Evolutionary conservation across 2,113 vertebrate genomes (phyloP).

Genomic region (Dicrurus megarhynchus): DNA sequence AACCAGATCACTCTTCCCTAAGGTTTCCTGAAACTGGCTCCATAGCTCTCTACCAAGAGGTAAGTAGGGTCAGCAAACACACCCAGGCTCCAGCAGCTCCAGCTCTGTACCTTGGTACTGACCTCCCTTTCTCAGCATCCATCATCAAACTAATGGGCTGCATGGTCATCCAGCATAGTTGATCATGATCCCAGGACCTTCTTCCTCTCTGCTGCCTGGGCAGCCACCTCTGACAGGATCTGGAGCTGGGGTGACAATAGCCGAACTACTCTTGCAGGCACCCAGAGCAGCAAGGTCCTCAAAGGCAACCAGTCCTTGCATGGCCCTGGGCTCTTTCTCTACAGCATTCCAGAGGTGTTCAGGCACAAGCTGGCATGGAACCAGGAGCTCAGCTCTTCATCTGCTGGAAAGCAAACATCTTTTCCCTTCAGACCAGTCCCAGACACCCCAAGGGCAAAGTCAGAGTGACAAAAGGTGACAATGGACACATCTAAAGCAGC

Average conservation of each 20-base stretch:
- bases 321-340: neutral
- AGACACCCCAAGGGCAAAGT: neutral
- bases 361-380: neutral
- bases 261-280: neutral
- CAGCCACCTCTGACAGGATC: neutral
- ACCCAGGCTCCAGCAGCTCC: neutral
- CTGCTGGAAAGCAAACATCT: neutral
- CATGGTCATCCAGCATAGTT: rapidly evolving
- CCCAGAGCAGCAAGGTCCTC: neutral
- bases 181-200: neutral
- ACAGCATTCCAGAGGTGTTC: neutral
- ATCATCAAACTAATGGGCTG: neutral
- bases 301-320: neutral
- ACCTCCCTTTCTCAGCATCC: neutral
- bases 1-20: neutral
- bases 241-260: neutral
- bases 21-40: neutral
- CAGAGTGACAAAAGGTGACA: neutral
- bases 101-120: neutral
- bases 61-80: neutral
- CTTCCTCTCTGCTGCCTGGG: neutral
- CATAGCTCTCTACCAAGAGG: neutral
- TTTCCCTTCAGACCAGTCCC: neutral
- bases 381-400: neutral
- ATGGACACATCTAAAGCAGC: neutral